A percentile compares a stretch with the other conserved stretches of the same genome.
Conservation (phyloP, 2,888 invertebrate species). For the Lordiphosa andalusiaca region DNA sequence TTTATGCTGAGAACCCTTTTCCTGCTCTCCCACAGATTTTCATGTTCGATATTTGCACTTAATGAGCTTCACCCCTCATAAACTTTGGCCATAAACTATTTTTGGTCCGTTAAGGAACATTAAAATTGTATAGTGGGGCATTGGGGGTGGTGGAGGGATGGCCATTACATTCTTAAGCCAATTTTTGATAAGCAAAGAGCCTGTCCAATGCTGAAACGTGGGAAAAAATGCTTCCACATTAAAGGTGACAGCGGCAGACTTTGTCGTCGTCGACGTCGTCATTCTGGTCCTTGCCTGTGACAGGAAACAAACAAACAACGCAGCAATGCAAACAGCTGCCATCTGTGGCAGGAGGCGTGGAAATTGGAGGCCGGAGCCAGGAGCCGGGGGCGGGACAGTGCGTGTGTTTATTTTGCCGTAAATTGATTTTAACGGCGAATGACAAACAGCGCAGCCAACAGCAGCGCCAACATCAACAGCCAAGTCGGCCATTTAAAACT, state of each 20-base stretch:
- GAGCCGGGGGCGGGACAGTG: constrained; percentile 36
- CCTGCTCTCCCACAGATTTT: constrained; percentile 28
- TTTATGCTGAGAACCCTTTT: constrained; percentile 1
- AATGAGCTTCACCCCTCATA: constrained; percentile 52
- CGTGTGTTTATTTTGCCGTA: constrained; percentile 72
- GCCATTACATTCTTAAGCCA: constrained; percentile 42
- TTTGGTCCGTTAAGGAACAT: constrained; percentile 25
- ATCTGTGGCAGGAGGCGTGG: constrained; percentile 16
- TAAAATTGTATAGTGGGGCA: constrained; percentile 12
- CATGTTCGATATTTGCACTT: constrained; percentile 44
- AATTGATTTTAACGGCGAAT: constrained; percentile 73
- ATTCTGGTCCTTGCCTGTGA: constrained; percentile 26
- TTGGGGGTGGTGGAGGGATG: constrained; percentile 7
- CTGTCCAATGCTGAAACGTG: constrained; percentile 36
- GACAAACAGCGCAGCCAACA: constrained; percentile 52
- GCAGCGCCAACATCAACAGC: constrained; percentile 21
- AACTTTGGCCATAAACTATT: constrained; percentile 48
- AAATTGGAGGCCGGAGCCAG: background rate
- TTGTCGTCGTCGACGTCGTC: constrained; percentile 26
- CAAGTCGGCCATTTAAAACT: constrained; percentile 38
- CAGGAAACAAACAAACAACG: constrained; percentile 68
- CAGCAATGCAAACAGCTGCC: constrained; percentile 59
- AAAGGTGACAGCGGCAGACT: constrained; percentile 67
- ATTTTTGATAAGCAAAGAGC: constrained; percentile 36
- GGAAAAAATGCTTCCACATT: constrained; percentile 62